Evolutionary conservation across 53 echinoderm and acorn worm species (phyloP), one percentile per base, ranked within the genome.

Genomic region (Henricia sp.): DNA sequence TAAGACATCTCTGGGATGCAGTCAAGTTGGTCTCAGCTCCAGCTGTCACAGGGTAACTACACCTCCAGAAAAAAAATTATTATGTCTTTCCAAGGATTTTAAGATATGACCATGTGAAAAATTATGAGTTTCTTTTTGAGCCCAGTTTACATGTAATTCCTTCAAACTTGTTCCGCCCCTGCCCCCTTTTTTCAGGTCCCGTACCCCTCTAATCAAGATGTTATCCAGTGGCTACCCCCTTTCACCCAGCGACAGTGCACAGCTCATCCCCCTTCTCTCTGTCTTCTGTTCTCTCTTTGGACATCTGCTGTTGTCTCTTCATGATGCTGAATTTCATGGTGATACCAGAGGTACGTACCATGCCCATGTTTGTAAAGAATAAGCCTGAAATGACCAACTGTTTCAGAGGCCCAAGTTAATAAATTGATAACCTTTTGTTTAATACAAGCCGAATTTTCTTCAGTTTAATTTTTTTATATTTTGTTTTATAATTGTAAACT

Each of bases 271-370:
- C 14, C 91, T 93, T 24, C 83, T 96, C 17, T 94, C 96, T 19
- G 89, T 96, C 62, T 96, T 96, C 91, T 94, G 91, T 68, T 96
- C 96, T 23, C 85, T 96, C 46, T 96, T 96, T 66, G 85, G 93
- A 82, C 96, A 96, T 59, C 84, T 91, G 16, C 77, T 96, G 8
- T 69, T 94, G 84, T 91, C 96, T 20, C 87, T 96, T 11, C 96
- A 96, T 70, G 96, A 96, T 71, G 87, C 93, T 33, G 96, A 96
- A 74, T 96, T 96, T 52, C 84, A 91, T 88, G 93, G 91, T 12
- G 82, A 91, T 74, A 75, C 82, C 23, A 53, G 85, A 71, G 93
- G 96, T 96, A 82, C 40, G 9, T 59, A 34, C 29, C 65, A 6
- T 65, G 17, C 53, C 53, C 53, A 6, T 20, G n/a, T 56, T 9